Base-by-base conservation (phyloP, 53 echinoderm and acorn worm genomes). In the Echinometra lucunter region DNA sequence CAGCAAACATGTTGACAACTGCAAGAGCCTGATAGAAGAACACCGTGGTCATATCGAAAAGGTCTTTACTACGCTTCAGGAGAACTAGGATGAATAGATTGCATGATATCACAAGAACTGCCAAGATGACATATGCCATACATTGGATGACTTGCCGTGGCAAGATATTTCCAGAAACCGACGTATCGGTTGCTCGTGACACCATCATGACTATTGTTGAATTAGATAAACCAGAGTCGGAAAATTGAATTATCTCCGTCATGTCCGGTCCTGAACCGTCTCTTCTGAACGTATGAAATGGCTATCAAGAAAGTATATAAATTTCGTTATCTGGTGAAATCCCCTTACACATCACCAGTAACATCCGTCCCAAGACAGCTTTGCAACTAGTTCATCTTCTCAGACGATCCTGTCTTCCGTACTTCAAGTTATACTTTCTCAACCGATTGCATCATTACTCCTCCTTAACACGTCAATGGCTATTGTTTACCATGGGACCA, bases 1-100 rank as follows among this genome's bases (percentile, higher is more conserved):
- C 92, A 16, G 92, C 92, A 45, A 75, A 30, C 92, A 92, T 92
- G 78, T 92, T 92, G 35, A 34, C 53, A 8, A 92, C 57, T 3
- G 92, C 92, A 37, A 92, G 92, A 44, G 60, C 92, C 35, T 78
- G 74, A 70, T 92, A 92, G 75, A 92, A 92, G 78, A 92, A 92
- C 57, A 92, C 58, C 16, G 92, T 92, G 28, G 92, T 92, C 57
- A 34, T 16, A 80, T 92, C 92, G 34, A 56, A 92, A 30, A 92
- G 92, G 4, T 92, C 92, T 92, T 37, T 74, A 25, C 47, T 37
- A 5, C 80, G 56, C 18, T 78, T 74, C 1, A 92, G 57, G 2
- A 92, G 78, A 0, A 40, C 21, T 4, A 92, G 37, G 18, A 78
- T 57, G 60, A 92, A 92, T 19, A 38, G 19, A 37, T 92, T 92